A percentile compares a stretch with the other conserved stretches of the same genome.
phyloP scores from a whole-genome alignment of 2,113 vertebrate genomes.

The Zapornia atra region DNA sequence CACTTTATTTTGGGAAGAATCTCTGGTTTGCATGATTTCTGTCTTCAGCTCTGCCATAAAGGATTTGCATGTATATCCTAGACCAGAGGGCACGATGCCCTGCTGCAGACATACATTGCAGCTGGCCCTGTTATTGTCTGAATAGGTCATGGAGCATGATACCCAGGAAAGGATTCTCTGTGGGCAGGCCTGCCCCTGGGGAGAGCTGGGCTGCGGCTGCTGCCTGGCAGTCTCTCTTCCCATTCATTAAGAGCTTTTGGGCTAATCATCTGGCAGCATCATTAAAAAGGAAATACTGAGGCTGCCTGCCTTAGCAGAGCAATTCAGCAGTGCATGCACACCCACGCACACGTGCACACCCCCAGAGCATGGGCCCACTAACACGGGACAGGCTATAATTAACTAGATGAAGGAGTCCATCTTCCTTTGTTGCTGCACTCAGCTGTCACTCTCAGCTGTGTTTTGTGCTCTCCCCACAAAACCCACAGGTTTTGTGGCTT shows the following conservation, averaged over 20 bases:
- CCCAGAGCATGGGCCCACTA: neutral
- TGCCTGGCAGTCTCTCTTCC: neutral
- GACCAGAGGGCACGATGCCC: neutral
- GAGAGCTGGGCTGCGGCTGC: neutral
- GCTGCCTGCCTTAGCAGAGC: neutral
- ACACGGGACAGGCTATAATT: constrained; percentile 28
- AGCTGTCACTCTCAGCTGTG: constrained; percentile 47
- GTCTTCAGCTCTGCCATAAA: neutral
- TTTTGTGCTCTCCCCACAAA: neutral
- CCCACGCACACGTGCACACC: neutral
- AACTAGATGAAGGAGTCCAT: constrained; percentile 44
- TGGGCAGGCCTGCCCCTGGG: neutral
- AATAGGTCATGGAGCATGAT: neutral
- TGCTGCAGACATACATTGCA: neutral
- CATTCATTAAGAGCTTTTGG: constrained; percentile 29
- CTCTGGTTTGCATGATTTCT: neutral
- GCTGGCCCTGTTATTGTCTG: neutral
- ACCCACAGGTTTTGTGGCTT: neutral
- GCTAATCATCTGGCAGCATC: constrained; percentile 12
- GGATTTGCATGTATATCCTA: neutral
- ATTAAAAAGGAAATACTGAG: constrained; percentile 21
- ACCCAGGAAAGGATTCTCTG: neutral
- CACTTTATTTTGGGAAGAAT: neutral
- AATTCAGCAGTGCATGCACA: neutral
- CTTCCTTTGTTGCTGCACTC: constrained; percentile 11